phyloP scores from a whole-genome alignment of 1,140 invertebrate genomes.

The Elymnias hypermnestra region DNA sequence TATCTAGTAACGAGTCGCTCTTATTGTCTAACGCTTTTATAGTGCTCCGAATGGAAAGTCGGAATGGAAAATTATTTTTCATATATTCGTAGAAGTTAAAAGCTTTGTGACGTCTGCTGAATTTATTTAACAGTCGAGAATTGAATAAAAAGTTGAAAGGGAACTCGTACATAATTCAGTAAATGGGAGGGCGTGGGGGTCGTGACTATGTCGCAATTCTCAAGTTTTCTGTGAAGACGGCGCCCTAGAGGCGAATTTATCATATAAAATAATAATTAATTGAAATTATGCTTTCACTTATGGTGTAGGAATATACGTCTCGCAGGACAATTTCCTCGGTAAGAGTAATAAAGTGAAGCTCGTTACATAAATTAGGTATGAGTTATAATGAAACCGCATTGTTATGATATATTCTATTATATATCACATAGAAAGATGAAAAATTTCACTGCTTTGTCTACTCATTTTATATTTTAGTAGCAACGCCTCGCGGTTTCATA shows the following conservation, averaged over 20 bases:
- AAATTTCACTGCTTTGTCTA: no score
- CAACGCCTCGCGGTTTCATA: no score
- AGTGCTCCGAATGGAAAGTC: not conserved
- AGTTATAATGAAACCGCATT: not conserved
- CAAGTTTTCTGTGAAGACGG: slow-evolving; percentile 46
- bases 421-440: no score
- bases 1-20: not conserved
- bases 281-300: slow-evolving; percentile 43
- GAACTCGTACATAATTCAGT: slow-evolving; percentile 46
- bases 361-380: not conserved
- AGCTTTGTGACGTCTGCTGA: slow-evolving; percentile 27
- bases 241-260: slow-evolving; percentile 49
- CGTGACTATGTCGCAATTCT: slow-evolving; percentile 49
- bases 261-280: slow-evolving; percentile 58
- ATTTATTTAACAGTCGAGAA: slow-evolving; percentile 33
- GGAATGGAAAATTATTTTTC: slow-evolving; percentile 1
- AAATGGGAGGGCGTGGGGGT: slow-evolving; percentile 31
- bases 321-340: not conserved
- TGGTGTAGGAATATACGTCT: not conserved
- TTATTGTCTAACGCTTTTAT: not conserved
- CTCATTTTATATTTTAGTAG: no score
- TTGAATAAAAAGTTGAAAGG: slow-evolving; percentile 44
- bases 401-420: no score
- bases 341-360: not conserved
- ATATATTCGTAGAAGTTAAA: slow-evolving; percentile 5